Evolutionary conservation across 2,113 vertebrate species (phyloP), one percentile per base, ranked within the genome.

Genomic region (Mesocricetus auratus): DNA sequence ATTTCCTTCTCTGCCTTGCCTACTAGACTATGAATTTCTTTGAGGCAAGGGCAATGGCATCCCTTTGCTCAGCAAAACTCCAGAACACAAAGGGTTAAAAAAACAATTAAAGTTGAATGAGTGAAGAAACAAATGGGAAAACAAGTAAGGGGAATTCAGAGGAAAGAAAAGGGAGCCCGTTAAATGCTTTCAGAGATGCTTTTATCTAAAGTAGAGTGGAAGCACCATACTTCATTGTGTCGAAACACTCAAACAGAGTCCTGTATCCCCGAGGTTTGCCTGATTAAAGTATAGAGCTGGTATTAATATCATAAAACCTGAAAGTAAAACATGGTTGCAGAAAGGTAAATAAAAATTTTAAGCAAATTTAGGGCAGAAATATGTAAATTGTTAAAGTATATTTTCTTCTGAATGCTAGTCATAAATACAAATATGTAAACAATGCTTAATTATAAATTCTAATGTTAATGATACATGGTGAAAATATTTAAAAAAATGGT

Each of bases 251-350:
- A 74, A 77, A 74, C 17, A 3, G 5, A 62, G 73, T 24, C 4
- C 26, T 22, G 9, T 39, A 21, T 50, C 5, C 0, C 12, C 7
- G 58, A 91, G 53, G 62, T 3, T 83, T 1, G 0, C 11, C 69
- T 66, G 13, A 39, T n/a, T 74, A 7, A 56, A 22, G 19, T 17
- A 47, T 56, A 15, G n/a, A 64, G 60, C 8, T 86, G 36, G 66
- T 96, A 96, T 96, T 86, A 68, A 10, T 50, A 73, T 68, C 21
- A 89, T 91, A 69, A 94, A 75, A 85, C 33, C 81, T 60, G 33
- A 90, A 88, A 85, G 19, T 89, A 89, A 93, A 94, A 90, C 29
- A 75, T 8, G 11, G 85, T 90, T 88, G 47, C 2, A 88, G 3
- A 77, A 60, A 74, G 26, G 36, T 87, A 24, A 66, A 86, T 73